Evolutionary conservation across 2,888 invertebrate species (phyloP).

Genomic region (Drosophila pegasa): DNA sequence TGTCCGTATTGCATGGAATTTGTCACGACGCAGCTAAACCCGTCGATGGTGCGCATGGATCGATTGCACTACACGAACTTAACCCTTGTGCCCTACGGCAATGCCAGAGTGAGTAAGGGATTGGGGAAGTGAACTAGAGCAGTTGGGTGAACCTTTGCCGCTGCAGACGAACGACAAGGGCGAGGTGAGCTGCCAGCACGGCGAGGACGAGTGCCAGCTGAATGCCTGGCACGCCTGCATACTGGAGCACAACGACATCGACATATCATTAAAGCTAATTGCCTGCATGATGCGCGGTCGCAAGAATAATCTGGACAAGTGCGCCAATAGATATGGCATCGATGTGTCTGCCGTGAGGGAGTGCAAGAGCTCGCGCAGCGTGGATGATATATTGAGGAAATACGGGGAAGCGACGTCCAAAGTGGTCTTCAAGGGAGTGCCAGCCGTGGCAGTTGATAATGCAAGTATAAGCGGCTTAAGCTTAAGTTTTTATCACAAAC

Average conservation of each 20-base stretch:
- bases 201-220: conserved; percentile 78
- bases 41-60: conserved; percentile 51
- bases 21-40: conserved; percentile 56
- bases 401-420: conserved; percentile 75
- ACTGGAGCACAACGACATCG: conserved; percentile 75
- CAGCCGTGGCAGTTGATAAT: conserved; percentile 78
- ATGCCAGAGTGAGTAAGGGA: conserved; percentile 64
- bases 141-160: background rate
- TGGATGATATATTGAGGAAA: conserved; percentile 74
- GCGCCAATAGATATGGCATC: conserved; percentile 64
- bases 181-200: conserved; percentile 81
- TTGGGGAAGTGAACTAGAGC: too few species aligned
- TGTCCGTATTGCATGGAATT: conserved; percentile 72
- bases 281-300: conserved; percentile 78
- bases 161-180: conserved; percentile 31
- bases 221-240: conserved; percentile 84
- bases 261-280: conserved; percentile 74
- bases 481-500: background rate
- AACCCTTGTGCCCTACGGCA: conserved; percentile 73
- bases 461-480: conserved; percentile 60
- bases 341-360: conserved; percentile 68
- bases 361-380: conserved; percentile 65
- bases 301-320: conserved; percentile 57
- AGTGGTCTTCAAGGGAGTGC: conserved; percentile 77
- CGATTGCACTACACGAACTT: conserved; percentile 59